These are phyloP conservation scores for Brachyhypopomus gauderio DNA, from an alignment of 2,113 vertebrate species.

Conservation along the genomic window DNA sequence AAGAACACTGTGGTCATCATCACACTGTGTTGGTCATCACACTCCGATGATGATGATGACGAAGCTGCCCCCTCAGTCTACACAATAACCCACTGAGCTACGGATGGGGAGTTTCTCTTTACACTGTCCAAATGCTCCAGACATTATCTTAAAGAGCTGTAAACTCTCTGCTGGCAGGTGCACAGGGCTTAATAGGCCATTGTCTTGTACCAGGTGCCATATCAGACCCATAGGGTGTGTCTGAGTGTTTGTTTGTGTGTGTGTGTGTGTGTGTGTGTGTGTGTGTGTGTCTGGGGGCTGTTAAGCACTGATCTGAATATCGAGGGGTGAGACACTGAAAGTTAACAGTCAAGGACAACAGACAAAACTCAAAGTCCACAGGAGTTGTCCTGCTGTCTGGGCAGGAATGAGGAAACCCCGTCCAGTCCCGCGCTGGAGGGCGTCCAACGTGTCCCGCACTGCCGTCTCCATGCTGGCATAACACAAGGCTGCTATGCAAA, in stretches of 20 bases:
- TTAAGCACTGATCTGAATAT: conserved; percentile 25
- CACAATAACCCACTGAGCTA: too few relatives aligned
- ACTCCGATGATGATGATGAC: too few relatives aligned
- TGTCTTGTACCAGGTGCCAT: conserved; percentile 25
- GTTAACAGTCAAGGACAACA: conserved; percentile 58
- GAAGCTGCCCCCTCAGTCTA: too few relatives aligned
- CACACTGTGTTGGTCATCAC: too few relatives aligned
- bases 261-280: conserved; percentile 29
- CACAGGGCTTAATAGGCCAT: conserved; percentile 33
- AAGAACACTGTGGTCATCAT: not conserved
- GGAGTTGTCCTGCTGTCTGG: not conserved
- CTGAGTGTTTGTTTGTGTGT: not conserved
- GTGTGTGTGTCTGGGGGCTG: not conserved
- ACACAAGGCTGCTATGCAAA: conserved; percentile 72
- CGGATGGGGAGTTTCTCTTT: too few relatives aligned
- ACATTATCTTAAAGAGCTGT: conserved; percentile 34
- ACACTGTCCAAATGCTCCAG: not conserved
- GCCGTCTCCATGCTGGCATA: conserved; percentile 47
- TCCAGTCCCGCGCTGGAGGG: conserved; percentile 42
- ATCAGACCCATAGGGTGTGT: conserved; percentile 37
- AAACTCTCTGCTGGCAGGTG: conserved; percentile 25
- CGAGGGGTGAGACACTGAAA: conserved; percentile 6
- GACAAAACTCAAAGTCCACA: conserved; percentile 69
- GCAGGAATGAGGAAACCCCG: conserved; percentile 51
- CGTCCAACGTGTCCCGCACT: conserved; percentile 62